These are phyloP conservation scores for Phaethornis superciliosus DNA, from an alignment of 2,113 vertebrate species.

Conservation along the genomic window DNA sequence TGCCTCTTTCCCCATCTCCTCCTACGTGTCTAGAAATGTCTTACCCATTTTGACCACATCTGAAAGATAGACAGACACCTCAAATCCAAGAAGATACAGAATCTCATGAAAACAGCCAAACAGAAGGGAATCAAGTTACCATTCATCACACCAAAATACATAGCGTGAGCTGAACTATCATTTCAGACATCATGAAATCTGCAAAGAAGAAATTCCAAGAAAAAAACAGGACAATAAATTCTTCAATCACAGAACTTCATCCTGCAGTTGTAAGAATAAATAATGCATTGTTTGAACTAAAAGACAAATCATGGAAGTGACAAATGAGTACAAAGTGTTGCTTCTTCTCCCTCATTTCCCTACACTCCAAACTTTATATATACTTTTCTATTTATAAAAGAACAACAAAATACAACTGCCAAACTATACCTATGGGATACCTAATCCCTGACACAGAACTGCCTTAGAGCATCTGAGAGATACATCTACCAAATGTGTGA, in stretches of 20 bases:
- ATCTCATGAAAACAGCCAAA: neutral
- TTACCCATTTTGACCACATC: neutral
- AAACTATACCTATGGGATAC: neutral
- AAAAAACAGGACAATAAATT: neutral
- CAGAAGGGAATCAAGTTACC: neutral
- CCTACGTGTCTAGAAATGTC: neutral
- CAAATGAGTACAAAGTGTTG: neutral
- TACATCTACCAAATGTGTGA: neutral
- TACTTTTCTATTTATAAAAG: neutral
- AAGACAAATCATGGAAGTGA: neutral
- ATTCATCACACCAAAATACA: neutral
- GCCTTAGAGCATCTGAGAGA: neutral
- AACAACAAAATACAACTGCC: too few species aligned
- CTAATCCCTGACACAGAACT: neutral
- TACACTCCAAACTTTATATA: neutral
- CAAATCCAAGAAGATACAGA: neutral
- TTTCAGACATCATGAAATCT: neutral
- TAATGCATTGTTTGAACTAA: neutral
- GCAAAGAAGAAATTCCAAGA: neutral
- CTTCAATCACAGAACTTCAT: neutral
- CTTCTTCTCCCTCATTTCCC: neutral
- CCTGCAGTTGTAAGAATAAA: neutral
- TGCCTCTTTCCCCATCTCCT: neutral
- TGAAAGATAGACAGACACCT: neutral
- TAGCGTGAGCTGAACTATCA: neutral